Base-by-base conservation (phyloP, 92 coral and sea anemone species). In the Meandrina meandrites region DNA sequence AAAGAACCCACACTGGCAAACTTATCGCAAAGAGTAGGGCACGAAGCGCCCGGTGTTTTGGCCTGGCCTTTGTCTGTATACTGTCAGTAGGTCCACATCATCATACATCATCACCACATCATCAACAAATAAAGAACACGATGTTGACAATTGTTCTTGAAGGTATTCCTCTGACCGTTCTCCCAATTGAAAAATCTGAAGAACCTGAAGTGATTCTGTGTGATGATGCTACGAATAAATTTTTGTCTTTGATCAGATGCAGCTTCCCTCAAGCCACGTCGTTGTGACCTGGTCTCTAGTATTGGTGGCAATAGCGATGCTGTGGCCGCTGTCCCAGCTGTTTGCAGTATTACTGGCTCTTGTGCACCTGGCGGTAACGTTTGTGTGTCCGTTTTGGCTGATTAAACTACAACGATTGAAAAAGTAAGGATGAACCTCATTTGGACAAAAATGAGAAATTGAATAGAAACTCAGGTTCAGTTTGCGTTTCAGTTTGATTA, bases 341-440 rank as follows among this genome's bases (percentile, higher is more conserved):
- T 92, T 88, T 85, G 96, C 98, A 13, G 88, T 90, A 22, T 58
- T 96, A 5, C 87, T 95, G 70, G 85, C 88, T 22, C 88, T 97
- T 76, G 93, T 90, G 2, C 97, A 94, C 87, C 28, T 92, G 24
- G 93, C 98, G 6, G 96, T 97, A 48, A 97, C 96, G 14, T 84
- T 97, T 47, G 70, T 89, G 8, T 97, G 99, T 71, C 99, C 99
- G 3, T 86, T 93, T 47, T 97, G 99, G 99, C 90, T 97, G 45
- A 86, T 96, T n/a, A 89, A 90, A 78, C 89, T 95, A 28, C 99
- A 96, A 69, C 76, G 91, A 78, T 90, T 91, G 37, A 95, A 95
- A 88, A 93, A 96, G 99, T 96, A 92, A 93, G 98, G 57, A 28
- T 4, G 19, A 57, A 0, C 7, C 42, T 4, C 48, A 13, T 73